Evolutionary conservation across 2,888 invertebrate species (phyloP).

Genomic region (Sinotaia quadrata): DNA sequence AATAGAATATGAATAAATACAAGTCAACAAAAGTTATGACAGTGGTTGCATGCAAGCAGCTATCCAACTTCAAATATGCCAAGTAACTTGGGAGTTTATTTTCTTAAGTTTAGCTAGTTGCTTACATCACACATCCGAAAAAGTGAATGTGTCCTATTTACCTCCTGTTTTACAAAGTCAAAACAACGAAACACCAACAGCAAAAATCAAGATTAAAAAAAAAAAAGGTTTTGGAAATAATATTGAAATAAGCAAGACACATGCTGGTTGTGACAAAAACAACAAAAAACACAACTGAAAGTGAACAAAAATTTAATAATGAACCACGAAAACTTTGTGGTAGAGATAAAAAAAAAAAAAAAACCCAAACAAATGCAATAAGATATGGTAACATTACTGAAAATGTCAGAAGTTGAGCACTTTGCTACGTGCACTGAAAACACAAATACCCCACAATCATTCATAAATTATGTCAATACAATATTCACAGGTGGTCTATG

Average conservation of each 20-base stretch:
- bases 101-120: not conserved
- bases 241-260: conserved; percentile 14
- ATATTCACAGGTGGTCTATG: conserved; percentile 17
- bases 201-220: conserved; percentile 32
- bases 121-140: not conserved
- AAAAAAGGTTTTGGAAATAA: conserved; percentile 11
- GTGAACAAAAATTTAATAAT: conserved; percentile 40
- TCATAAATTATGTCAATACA: conserved; percentile 30
- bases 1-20: conserved; percentile 6
- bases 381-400: conserved; percentile 33
- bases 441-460: conserved; percentile 28
- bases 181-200: conserved; percentile 23
- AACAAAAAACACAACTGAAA: conserved; percentile 36
- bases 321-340: conserved; percentile 33
- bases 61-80: no score
- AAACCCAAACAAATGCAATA: conserved; percentile 21
- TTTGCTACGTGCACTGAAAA: conserved; percentile 32
- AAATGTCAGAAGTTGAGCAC: conserved; percentile 23
- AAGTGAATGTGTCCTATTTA: not conserved
- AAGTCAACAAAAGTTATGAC: conserved; percentile 32
- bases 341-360: conserved; percentile 15
- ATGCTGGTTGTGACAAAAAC: conserved; percentile 28
- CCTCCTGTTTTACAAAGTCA: not conserved
- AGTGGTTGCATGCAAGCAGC: no score
- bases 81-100: no score